Evolutionary conservation across 2,888 invertebrate species (phyloP).

Genomic region (Ctena decussata): DNA sequence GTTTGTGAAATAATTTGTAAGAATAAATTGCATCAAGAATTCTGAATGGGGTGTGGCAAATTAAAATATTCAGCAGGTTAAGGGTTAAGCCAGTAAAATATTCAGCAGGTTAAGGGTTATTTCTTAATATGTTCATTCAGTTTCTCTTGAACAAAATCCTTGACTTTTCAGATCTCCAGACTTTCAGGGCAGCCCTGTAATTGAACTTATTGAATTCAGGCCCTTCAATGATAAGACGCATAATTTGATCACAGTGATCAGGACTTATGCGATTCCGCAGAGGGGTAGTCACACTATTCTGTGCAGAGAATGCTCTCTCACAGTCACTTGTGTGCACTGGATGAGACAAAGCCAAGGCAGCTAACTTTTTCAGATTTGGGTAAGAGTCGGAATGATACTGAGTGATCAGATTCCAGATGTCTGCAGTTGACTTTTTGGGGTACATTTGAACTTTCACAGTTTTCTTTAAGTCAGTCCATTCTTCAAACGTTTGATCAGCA

Average conservation of each 20-base stretch:
- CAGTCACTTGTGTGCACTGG: constrained; percentile 15
- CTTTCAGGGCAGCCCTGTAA: too few species aligned
- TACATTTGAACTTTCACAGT: background rate
- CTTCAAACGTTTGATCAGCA: background rate
- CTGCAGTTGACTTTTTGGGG: background rate
- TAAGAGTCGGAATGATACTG: constrained; percentile 1
- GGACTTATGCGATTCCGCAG: too few species aligned
- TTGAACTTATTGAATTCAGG: too few species aligned
- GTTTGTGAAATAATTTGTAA: background rate
- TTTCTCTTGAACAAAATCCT: too few species aligned
- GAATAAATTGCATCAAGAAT: background rate
- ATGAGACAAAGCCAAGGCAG: background rate
- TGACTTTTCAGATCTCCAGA: too few species aligned
- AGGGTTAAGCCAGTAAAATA: too few species aligned
- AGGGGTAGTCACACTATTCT: constrained; percentile 6
- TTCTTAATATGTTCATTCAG: background rate
- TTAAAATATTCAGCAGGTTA: too few species aligned
- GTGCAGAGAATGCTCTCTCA: constrained; percentile 15
- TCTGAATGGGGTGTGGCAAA: background rate
- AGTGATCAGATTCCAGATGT: constrained; percentile 13
- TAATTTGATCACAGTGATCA: too few species aligned
- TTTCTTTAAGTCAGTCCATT: background rate
- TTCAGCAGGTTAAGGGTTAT: too few species aligned
- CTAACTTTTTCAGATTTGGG: constrained; percentile 13
- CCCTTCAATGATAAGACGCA: too few species aligned